phyloP scores from a whole-genome alignment of 2,113 vertebrate species.

The Sorex araneus region DNA sequence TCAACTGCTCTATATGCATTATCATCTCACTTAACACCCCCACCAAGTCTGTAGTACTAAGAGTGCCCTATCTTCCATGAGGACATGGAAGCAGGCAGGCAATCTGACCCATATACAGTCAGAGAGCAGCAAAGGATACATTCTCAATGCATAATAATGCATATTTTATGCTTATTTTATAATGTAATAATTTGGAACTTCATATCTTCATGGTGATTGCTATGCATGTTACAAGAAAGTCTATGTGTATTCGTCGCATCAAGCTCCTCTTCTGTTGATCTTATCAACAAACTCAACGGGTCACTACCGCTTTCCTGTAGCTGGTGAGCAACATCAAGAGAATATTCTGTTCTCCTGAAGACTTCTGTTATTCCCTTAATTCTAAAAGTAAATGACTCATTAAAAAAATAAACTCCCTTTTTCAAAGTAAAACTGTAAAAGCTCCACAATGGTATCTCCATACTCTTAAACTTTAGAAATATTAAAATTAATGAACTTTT shows the following conservation, averaged over 20 bases:
- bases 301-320: background rate
- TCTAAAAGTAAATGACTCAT: conserved; percentile 41
- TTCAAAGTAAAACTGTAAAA: conserved; percentile 3
- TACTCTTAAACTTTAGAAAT: background rate
- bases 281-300: too few relatives aligned
- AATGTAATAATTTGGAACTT: too few relatives aligned
- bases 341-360: background rate
- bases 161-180: too few relatives aligned
- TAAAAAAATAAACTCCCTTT: conserved; percentile 1
- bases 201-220: too few relatives aligned
- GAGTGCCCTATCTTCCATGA: background rate
- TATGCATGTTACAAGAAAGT: background rate
- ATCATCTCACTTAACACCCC: background rate
- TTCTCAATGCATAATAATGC: too few relatives aligned
- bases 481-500: conserved; percentile 26
- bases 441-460: background rate
- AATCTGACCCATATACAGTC: background rate
- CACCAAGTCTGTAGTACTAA: background rate
- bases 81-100: background rate
- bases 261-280: background rate
- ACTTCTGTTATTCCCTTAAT: conserved; percentile 42
- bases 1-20: background rate
- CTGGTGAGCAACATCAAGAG: background rate
- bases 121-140: conserved; percentile 20
- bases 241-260: background rate